Evolutionary conservation across 2,113 vertebrate genomes (phyloP), one percentile per base, ranked within the genome.

Genomic region (Dipodomys spectabilis): DNA sequence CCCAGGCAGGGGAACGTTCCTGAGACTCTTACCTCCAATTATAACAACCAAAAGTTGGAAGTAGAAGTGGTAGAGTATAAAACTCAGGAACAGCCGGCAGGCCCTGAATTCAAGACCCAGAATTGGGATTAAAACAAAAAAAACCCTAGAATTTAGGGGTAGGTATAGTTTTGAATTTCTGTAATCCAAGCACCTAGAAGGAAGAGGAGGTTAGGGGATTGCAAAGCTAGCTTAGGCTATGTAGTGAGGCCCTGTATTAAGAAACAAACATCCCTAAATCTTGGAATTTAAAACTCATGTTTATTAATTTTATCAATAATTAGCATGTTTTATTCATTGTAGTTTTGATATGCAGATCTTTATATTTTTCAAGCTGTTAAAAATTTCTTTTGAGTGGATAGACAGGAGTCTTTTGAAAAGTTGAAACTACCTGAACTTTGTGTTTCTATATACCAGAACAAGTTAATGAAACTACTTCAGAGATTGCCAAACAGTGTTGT

Each of bases 401-500:
- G 11, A 78, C 25, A 92, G 44, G 30, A 82, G 35, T 73, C 30
- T 73, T n/a, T 79, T 28, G 19, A 68, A 89, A 79, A 39, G 44
- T 27, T 64, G 71, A 88, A 35, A 6, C 78, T 85, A 77, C 45
- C 62, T 60, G 7, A 60, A 84, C 74, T 73, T 95, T 80, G 69
- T 82, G 92, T 80, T 96, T 96, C 9, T 96, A 0, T 97, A 10
- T 97, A 88, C 57, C 98, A 99, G 99, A 98, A 99, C 98, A 99
- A 99, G 92, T 98, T 99, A 97, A 99, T 99, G 99, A 99, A 99
- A 97, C 98, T 99, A n/a, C 98, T 99, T 35, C 99, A 99, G 57
- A 98, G 99, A 68, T 96, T 99, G 91, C 99, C 99, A 64, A 99
- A 98, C 72, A 98, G 98, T 1, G 98, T 99, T 95, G 99, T 99